phyloP scores from a whole-genome alignment of 2,888 invertebrate species.

The Chouioia cunea region DNA sequence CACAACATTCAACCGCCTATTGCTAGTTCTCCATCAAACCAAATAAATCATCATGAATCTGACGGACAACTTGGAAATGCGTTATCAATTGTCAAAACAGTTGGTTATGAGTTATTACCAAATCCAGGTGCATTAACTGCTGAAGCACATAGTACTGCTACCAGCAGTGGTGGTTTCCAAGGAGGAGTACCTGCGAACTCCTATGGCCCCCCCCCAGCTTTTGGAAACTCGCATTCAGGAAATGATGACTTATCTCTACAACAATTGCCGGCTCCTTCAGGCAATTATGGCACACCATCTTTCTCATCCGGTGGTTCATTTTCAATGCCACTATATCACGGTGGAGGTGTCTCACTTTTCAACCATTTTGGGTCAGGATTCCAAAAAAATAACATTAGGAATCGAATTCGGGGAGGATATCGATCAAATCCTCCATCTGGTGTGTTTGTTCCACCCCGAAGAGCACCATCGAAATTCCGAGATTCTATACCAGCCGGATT shows the following conservation, averaged over 20 bases:
- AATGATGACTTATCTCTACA: conserved; percentile 50
- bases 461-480: conserved; percentile 77
- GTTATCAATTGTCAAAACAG: conserved; percentile 52
- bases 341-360: conserved; percentile 67
- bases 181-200: conserved; percentile 39
- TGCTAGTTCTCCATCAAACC: conserved; percentile 48
- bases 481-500: conserved; percentile 81
- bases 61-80: conserved; percentile 50
- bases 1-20: conserved; percentile 59
- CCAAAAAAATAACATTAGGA: conserved; percentile 50
- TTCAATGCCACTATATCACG: conserved; percentile 64
- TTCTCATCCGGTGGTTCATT: conserved; percentile 47
- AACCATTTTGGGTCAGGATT: conserved; percentile 41
- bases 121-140: conserved; percentile 47
- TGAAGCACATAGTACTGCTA: conserved; percentile 48
- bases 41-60: conserved; percentile 44
- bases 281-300: conserved; percentile 45
- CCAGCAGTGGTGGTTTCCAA: conserved; percentile 26
- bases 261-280: conserved; percentile 39
- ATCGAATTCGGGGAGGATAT: conserved; percentile 43
- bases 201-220: conserved; percentile 45
- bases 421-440: conserved; percentile 53
- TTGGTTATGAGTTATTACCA: conserved; percentile 56
- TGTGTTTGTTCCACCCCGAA: conserved; percentile 59
- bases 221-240: conserved; percentile 38